These are phyloP conservation scores for Chelonus insularis DNA, from an alignment of 1,140 invertebrate species.

Conservation along the genomic window DNA sequence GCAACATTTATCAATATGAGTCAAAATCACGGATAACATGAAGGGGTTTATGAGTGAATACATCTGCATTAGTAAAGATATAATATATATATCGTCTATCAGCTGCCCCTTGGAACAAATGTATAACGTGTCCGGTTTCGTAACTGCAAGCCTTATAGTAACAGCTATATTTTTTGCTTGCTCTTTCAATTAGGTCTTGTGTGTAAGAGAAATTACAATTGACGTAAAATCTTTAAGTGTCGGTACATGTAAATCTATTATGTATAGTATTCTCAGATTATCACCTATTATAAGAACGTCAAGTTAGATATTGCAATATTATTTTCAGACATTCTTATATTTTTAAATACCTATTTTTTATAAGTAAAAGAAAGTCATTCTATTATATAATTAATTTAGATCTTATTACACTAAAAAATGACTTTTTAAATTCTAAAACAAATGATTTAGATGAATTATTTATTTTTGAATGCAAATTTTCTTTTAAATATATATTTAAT, in stretches of 20 bases:
- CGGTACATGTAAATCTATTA: neutral
- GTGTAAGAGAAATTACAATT: neutral
- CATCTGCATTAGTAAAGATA: neutral
- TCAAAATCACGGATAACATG: constrained; percentile 28
- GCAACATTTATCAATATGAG: constrained; percentile 19
- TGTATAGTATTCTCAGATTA: neutral
- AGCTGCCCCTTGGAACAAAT: neutral
- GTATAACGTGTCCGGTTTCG: neutral
- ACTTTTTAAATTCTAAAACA: too few relatives aligned
- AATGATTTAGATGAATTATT: too few relatives aligned
- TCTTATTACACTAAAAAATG: too few relatives aligned
- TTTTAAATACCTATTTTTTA: too few relatives aligned
- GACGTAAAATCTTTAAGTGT: neutral
- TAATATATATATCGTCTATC: neutral
- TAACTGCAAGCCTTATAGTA: neutral
- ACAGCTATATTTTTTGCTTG: neutral
- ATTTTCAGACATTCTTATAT: too few relatives aligned
- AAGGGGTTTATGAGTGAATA: neutral
- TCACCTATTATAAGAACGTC: neutral
- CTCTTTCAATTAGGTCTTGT: neutral
- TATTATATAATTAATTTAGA: too few relatives aligned
- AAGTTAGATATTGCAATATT: too few relatives aligned
- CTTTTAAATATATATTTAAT: too few relatives aligned
- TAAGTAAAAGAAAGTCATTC: too few relatives aligned
- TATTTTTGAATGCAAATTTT: too few relatives aligned